Conservation (phyloP, 2,888 invertebrate species). For the Sarcophaga carnaria region DNA sequence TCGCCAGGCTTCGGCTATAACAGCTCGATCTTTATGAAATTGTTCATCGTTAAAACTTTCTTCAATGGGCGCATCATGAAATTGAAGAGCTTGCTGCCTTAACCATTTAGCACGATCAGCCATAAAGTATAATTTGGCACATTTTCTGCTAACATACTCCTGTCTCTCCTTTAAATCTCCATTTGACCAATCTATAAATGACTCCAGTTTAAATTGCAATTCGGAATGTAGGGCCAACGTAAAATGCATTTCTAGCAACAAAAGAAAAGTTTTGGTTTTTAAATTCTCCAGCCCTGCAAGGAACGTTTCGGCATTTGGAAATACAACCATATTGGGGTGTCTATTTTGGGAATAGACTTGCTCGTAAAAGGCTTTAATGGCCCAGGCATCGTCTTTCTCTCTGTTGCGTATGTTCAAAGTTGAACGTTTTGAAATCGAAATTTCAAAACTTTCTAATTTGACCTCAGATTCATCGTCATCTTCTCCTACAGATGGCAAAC, state of each 20-base stretch:
- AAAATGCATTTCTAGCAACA: slow-evolving; percentile 79
- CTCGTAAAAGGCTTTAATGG: slow-evolving; percentile 79
- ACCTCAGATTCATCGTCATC: slow-evolving; percentile 59
- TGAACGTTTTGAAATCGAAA: slow-evolving; percentile 77
- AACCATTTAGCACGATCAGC: slow-evolving; percentile 76
- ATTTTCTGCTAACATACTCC: slow-evolving; percentile 77
- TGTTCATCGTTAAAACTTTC: slow-evolving; percentile 73
- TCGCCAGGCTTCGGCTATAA: slow-evolving; percentile 77
- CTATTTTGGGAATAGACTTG: slow-evolving; percentile 76
- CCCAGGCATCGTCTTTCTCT: slow-evolving; percentile 80
- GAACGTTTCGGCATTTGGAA: slow-evolving; percentile 76
- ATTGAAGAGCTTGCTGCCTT: slow-evolving; percentile 71
- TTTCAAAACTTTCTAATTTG: slow-evolving; percentile 77
- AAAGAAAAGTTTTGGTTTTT: slow-evolving; percentile 78
- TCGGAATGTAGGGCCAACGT: slow-evolving; percentile 78
- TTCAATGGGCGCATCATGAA: slow-evolving; percentile 74
- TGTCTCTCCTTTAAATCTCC: slow-evolving; percentile 76
- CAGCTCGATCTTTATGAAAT: slow-evolving; percentile 74
- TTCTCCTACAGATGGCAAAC: slow-evolving; percentile 63
- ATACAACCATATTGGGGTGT: slow-evolving; percentile 78
- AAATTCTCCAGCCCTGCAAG: slow-evolving; percentile 76
- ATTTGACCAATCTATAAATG: slow-evolving; percentile 77
- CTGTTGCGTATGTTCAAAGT: slow-evolving; percentile 77
- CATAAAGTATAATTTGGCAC: slow-evolving; percentile 79
- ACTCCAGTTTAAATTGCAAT: slow-evolving; percentile 75